Percentiles rank a stretch among this genome's conserved stretches.
phyloP scores from a whole-genome alignment of 2,797 vertebrate genomes.

The Philypnodon macrostomus region DNA sequence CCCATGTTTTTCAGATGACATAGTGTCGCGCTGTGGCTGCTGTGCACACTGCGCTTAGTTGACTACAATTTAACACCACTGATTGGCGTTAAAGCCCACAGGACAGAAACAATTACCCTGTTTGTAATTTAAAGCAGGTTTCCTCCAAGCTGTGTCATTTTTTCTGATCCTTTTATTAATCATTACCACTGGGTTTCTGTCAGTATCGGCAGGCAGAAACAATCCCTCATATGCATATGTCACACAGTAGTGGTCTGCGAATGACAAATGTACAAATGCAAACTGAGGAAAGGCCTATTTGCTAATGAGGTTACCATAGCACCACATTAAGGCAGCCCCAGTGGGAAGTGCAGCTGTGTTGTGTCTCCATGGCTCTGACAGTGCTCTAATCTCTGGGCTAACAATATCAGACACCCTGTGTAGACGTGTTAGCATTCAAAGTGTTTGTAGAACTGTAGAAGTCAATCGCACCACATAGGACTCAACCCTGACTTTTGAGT shows the following conservation, averaged over 20 bases:
- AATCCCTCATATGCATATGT: constrained; percentile 25
- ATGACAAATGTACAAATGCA: constrained; percentile 46
- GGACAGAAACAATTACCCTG: constrained; percentile 32
- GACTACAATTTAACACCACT: constrained; percentile 20
- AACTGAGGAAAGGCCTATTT: constrained; percentile 42
- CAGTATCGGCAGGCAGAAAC: constrained; percentile 13
- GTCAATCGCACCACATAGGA: constrained; percentile 37
- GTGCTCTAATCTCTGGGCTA: constrained; percentile 73
- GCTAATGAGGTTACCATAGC: constrained; percentile 68
- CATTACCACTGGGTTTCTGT: constrained; percentile 9
- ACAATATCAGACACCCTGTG: constrained; percentile 71
- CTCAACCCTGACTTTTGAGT: constrained; percentile 44
- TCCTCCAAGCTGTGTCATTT: constrained; percentile 12
- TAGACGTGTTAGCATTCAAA: constrained; percentile 65
- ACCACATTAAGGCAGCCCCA: constrained; percentile 58
- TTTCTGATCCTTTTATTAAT: constrained; percentile 22
- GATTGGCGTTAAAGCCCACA: constrained; percentile 36
- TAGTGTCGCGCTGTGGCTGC: constrained; percentile 20
- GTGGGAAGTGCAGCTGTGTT: constrained; percentile 69
- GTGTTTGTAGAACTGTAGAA: constrained; percentile 58
- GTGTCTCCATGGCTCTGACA: constrained; percentile 64
- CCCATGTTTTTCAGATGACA: constrained; percentile 18
- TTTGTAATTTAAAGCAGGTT: constrained; percentile 33
- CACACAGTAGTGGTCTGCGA: constrained; percentile 28
- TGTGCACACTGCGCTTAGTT: constrained; percentile 24